Evolutionary conservation across 2,113 vertebrate species (phyloP).

Genomic region (Paramisgurnus dabryanus): DNA sequence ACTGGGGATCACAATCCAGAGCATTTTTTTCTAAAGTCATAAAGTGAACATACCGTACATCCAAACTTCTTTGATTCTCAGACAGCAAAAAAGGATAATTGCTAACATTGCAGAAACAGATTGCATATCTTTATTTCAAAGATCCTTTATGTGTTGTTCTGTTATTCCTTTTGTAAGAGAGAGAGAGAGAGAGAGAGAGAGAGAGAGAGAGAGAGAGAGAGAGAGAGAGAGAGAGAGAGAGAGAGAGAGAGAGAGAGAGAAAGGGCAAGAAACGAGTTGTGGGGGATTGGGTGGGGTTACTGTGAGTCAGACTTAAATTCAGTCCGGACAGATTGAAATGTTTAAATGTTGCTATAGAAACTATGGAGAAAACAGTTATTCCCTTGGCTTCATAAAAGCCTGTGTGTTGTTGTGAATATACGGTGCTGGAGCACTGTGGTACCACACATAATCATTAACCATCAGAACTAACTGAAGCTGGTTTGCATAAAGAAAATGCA

Average conservation of each 20-base stretch:
- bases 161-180: background rate
- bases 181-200: conserved; percentile 1
- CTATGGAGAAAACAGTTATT: conserved; percentile 65
- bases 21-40: background rate
- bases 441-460: conserved; percentile 59
- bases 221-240: conserved; percentile 3
- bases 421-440: conserved; percentile 22
- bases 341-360: conserved; percentile 71
- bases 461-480: conserved; percentile 52
- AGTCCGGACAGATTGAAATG: conserved; percentile 73
- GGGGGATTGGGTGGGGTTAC: conserved; percentile 63
- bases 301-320: conserved; percentile 70
- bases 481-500: conserved; percentile 5
- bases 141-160: background rate
- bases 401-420: conserved; percentile 35
- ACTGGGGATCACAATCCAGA: conserved; percentile 40
- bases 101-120: background rate
- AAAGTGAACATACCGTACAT: background rate
- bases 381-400: conserved; percentile 43
- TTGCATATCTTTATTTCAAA: background rate
- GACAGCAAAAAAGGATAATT: background rate
- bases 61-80: background rate
- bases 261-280: conserved; percentile 15
- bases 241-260: background rate
- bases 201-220: conserved; percentile 23